Base-by-base conservation (phyloP, 2,888 invertebrate genomes). In the Scaptodrosophila latifasciaeformis region DNA sequence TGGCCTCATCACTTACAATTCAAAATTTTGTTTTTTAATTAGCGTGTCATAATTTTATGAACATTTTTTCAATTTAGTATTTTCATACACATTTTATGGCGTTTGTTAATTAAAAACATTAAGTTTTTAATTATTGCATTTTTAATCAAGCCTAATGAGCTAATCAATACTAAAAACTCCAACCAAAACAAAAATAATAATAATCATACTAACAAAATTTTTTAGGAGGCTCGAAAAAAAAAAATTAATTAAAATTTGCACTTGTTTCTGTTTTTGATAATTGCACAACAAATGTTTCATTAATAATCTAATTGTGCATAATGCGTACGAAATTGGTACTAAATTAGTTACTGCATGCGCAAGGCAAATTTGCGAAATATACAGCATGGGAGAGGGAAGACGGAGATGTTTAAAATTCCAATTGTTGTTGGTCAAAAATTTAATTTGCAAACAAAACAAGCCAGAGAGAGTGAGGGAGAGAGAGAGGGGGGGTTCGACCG, bases 251-350 rank as follows among this genome's bases (percentile, higher is more conserved):
- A 78, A 68, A 78, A 70, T 51, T 64, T 40, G 47, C 49, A 35
- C 49, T 15, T 42, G 55, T 0, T 40, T 40, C 19, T 18, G 3
- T 40, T 37, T 17, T 37, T 55, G 68, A 66, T 71, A 71, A 75
- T 74, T 75, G 66, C 60, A 59, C 62, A 62, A 72, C 70, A 72
- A 79, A 75, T 79, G 66, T 76, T 70, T 66, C 62, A 79, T 79
- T 74, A 77, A 74, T 70, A 70, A 77, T 70, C 70, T 79, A 79
- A 75, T 77, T 79, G 74, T 45, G 59, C 74, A 77, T 77, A 75
- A 79, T 77, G 68, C 61, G 65, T 24, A 62, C 75, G 58, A 67
- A 75, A 79, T 75, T 76, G 67, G 62, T 72, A 75, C 66, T 74
- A 79, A 76, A 79, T 76, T 76, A 76, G 74, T 72, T 65, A 68